These are phyloP conservation scores for Trematomus loennbergii DNA, from an alignment of 2,113 vertebrate genomes.

Conservation along the genomic window DNA sequence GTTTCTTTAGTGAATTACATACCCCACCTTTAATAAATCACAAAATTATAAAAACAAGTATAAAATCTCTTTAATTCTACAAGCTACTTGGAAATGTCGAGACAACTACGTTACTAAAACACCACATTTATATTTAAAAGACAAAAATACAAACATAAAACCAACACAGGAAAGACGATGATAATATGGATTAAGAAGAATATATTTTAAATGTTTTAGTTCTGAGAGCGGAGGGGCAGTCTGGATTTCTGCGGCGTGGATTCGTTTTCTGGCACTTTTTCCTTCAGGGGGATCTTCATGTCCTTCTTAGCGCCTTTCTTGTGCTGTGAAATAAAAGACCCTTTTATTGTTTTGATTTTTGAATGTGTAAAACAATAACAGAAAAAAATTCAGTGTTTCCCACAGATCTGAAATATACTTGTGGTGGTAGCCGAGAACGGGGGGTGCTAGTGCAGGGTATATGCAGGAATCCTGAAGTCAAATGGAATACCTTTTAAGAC, in stretches of 20 bases:
- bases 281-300: conserved; percentile 78
- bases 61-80: conserved; percentile 58
- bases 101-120: neutral
- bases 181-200: neutral
- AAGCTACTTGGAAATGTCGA: conserved; percentile 20
- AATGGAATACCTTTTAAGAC: too few species aligned
- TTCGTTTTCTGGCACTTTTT: conserved; percentile 82
- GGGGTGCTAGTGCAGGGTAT: too few species aligned
- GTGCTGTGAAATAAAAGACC: conserved; percentile 27
- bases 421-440: too few species aligned
- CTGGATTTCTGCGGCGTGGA: conserved; percentile 79
- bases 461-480: too few species aligned
- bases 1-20: too few species aligned
- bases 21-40: too few species aligned
- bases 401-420: too few species aligned
- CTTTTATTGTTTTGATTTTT: too few species aligned
- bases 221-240: conserved; percentile 87
- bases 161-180: neutral
- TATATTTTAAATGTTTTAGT: conserved; percentile 47
- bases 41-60: conserved; percentile 32
- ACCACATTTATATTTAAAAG: neutral
- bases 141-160: neutral
- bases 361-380: too few species aligned
- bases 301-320: conserved; percentile 85
- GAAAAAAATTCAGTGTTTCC: too few species aligned